A percentile compares a stretch with the other conserved stretches of the same genome.
phyloP scores from a whole-genome alignment of 2,797 vertebrate genomes.

The Eulemur albifrons region DNA sequence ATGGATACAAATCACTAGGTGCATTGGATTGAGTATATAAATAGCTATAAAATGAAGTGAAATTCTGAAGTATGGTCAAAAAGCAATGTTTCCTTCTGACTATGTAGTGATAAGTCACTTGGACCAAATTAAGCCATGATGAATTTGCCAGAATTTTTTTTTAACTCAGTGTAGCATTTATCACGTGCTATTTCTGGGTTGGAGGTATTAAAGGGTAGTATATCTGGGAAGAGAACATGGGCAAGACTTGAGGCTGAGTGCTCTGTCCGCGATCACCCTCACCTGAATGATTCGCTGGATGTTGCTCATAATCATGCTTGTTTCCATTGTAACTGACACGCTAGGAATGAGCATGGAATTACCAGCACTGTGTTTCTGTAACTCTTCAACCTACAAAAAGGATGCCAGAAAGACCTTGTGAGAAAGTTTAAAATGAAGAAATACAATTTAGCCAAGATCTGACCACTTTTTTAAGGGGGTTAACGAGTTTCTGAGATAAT shows the following conservation, averaged over 20 bases:
- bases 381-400: slow-evolving; percentile 89
- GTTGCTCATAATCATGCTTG: slow-evolving; percentile 95
- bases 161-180: neutral
- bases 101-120: neutral
- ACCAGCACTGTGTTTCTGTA: slow-evolving; percentile 89
- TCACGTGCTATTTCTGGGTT: neutral
- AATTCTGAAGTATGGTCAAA: neutral
- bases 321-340: slow-evolving; percentile 94
- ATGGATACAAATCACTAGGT: neutral
- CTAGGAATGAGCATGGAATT: slow-evolving; percentile 84
- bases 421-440: slow-evolving; percentile 2
- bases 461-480: neutral
- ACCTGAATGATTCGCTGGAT: slow-evolving; percentile 98
- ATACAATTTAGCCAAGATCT: neutral
- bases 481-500: slow-evolving; percentile 11
- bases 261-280: neutral
- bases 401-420: neutral
- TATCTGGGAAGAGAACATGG: neutral
- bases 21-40: neutral
- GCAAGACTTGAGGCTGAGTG: neutral
- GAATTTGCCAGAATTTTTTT: slow-evolving; percentile 22
- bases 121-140: neutral
- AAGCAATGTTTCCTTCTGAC: slow-evolving; percentile 24
- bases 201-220: neutral
- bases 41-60: slow-evolving; percentile 35